Evolutionary conservation across 1,140 invertebrate species (phyloP).

Genomic region (Fopius arisanus): DNA sequence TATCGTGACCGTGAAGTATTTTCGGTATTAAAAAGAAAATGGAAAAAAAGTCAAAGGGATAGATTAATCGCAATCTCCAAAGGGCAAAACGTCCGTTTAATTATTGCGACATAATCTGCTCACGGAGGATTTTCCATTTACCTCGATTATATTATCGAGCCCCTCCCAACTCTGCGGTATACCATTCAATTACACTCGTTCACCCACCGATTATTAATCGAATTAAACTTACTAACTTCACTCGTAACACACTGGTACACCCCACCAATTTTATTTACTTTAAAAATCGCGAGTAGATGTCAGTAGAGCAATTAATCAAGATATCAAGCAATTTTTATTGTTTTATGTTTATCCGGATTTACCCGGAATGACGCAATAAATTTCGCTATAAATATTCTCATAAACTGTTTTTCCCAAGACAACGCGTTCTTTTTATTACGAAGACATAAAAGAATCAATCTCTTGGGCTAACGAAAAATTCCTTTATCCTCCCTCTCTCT

Average conservation of each 20-base stretch:
- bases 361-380: too few species aligned
- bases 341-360: neutral
- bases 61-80: neutral
- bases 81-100: neutral
- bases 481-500: too few species aligned
- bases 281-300: too few species aligned
- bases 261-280: neutral
- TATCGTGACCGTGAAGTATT: neutral
- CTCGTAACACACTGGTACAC: neutral
- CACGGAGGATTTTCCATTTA: neutral
- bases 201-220: neutral
- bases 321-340: neutral
- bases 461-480: too few species aligned
- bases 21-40: too few species aligned
- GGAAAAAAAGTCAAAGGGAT: neutral
- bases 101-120: slow-evolving; percentile 5
- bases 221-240: neutral
- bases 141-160: neutral
- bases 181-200: slow-evolving; percentile 11
- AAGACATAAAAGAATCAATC: too few species aligned
- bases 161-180: neutral
- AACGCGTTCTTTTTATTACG: too few species aligned
- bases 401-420: too few species aligned
- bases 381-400: too few species aligned
- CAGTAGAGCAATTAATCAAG: neutral